Conservation (phyloP, 2,888 invertebrate genomes). For the Drosophila yooni region DNA sequence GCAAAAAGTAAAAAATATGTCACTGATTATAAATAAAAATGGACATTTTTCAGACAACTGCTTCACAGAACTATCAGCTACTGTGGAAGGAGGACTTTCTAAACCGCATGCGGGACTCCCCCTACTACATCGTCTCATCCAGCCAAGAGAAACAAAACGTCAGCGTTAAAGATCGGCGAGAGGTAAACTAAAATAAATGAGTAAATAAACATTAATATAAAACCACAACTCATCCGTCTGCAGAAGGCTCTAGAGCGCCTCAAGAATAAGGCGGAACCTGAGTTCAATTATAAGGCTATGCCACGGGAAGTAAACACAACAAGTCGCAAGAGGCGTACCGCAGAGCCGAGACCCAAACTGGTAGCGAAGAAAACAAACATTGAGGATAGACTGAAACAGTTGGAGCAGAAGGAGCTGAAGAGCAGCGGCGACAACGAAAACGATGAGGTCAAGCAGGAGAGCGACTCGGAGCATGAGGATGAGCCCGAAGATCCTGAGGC, state of each 20-base stretch:
- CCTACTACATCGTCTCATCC: conserved; percentile 82
- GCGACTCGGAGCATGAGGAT: conserved; percentile 86
- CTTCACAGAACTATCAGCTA: conserved; percentile 89
- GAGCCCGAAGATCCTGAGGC: conserved; percentile 77
- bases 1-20: neutral
- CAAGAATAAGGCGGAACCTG: conserved; percentile 78
- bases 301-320: conserved; percentile 86
- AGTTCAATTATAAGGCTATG: conserved; percentile 87
- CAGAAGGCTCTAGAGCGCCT: conserved; percentile 76
- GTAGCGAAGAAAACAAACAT: conserved; percentile 77
- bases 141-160: conserved; percentile 42
- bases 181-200: conserved; percentile 32
- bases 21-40: too few relatives aligned
- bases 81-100: conserved; percentile 90
- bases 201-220: neutral
- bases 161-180: conserved; percentile 63
- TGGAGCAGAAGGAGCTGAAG: conserved; percentile 88
- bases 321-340: conserved; percentile 70
- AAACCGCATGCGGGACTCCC: conserved; percentile 89
- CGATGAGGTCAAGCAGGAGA: conserved; percentile 87
- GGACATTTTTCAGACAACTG: conserved; percentile 82
- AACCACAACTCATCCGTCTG: neutral
- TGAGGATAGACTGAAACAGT: conserved; percentile 87
- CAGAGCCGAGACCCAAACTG: conserved; percentile 41
- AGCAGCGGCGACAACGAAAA: conserved; percentile 85